Conservation (phyloP, 2,888 invertebrate genomes). For the Microctonus aethiopoides region DNA sequence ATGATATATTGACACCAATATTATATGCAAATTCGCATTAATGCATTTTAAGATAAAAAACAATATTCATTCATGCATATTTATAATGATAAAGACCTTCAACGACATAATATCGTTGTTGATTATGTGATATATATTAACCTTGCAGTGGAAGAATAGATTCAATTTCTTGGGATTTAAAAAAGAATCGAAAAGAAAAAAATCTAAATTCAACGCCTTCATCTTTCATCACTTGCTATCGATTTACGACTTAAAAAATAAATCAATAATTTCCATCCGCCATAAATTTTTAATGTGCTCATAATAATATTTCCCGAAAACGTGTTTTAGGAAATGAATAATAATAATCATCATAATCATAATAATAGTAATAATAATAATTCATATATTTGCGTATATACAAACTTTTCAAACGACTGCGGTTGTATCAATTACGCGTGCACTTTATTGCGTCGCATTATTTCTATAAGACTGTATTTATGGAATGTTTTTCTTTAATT, state of each 20-base stretch:
- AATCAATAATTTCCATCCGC: background rate
- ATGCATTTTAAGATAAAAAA: background rate
- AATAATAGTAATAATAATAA: background rate
- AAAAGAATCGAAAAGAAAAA: too few relatives aligned
- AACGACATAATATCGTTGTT: slow-evolving; percentile 1
- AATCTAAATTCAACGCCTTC: background rate
- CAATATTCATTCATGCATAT: background rate
- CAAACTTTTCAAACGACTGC: slow-evolving; percentile 16
- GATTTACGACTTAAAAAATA: too few relatives aligned
- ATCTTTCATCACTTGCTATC: background rate
- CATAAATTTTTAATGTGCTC: background rate
- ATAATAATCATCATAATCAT: background rate
- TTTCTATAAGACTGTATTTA: slow-evolving; percentile 30
- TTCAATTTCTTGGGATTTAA: background rate
- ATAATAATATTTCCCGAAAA: background rate
- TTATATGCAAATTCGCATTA: background rate
- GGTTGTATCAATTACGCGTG: slow-evolving; percentile 14
- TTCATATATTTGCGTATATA: slow-evolving; percentile 7
- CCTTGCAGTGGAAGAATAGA: background rate
- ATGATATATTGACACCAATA: slow-evolving; percentile 24
- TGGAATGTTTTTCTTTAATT: slow-evolving; percentile 1
- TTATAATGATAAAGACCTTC: background rate
- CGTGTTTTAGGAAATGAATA: background rate
- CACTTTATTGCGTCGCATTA: slow-evolving; percentile 7
- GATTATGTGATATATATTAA: slow-evolving; percentile 2